Base-by-base conservation (phyloP, 2,797 vertebrate genomes). In the Intellagama lesueurii region DNA sequence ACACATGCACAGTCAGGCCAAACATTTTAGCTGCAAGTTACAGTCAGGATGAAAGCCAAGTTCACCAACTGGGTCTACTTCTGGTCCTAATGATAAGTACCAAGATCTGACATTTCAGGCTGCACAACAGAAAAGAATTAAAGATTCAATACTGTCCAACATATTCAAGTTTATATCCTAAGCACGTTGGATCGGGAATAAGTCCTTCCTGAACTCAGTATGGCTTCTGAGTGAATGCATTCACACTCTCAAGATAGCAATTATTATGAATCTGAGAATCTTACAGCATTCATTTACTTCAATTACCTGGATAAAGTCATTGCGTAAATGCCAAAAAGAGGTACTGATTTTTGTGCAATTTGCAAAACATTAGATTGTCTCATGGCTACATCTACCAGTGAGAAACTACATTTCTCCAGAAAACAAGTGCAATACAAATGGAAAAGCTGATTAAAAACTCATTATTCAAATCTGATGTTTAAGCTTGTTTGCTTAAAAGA, bases 281-380 rank as follows among this genome's bases (percentile, higher is more conserved):
- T 87, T 79, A 84, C 75, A 30, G 40, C 73, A 49, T 81, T 84
- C 80, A 72, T 73, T 35, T 80, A 49, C 77, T 73, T 80, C 72
- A 60, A 81, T 52, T 73, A 80, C 35, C 66, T 44, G 40, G 40
- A 85, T 84, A 64, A 60, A 85, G 28, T 64, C 64, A 56, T 79
- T 85, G 76, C 68, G n/a, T 80, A 85, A 89, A 80, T 28, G 72
- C 66, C 83, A 47, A 70, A 85, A 89, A 64, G 66, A 89, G 70
- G 35, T 32, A 73, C 68, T 80, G 32, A 47, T 72, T 81, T 66
- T 80, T 64, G 35, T 73, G 66, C 6, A 80, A 80, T 72, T 47
- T 72, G 35, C 28, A 85, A 49, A 56, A 76, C 76, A 56, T 68
- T 52, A 32, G 49, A 68, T 88, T 83, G 70, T 83, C 24, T 88